These are phyloP conservation scores for Tetrao urogallus DNA, from an alignment of 2,113 vertebrate species.

Conservation along the genomic window DNA sequence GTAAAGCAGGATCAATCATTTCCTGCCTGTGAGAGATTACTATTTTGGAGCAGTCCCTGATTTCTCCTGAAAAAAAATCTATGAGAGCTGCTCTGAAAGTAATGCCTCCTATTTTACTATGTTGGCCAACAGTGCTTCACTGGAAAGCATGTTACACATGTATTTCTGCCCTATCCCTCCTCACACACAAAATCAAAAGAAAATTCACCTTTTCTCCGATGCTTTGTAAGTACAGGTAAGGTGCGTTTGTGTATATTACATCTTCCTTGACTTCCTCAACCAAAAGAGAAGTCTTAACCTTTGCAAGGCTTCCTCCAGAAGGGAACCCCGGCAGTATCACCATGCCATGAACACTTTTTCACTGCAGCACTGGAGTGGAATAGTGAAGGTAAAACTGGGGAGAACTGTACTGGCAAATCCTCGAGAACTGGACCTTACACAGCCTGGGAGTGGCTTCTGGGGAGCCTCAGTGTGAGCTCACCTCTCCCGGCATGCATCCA, in stretches of 20 bases:
- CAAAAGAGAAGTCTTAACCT: not conserved
- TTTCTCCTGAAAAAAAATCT: not conserved
- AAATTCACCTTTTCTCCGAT: not conserved
- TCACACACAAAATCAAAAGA: not conserved
- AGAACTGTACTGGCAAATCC: not conserved
- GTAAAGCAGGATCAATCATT: not conserved
- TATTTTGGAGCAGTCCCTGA: not conserved
- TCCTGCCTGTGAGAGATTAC: not conserved
- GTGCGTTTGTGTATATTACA: not conserved
- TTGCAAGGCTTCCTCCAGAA: not conserved
- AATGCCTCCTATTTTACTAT: too few relatives aligned
- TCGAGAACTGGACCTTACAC: not conserved
- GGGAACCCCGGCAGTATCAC: not conserved
- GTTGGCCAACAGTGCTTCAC: not conserved
- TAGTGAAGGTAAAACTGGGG: not conserved
- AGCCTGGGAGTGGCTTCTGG: not conserved
- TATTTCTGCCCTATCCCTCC: not conserved
- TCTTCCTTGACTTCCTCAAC: not conserved
- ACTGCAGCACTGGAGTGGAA: not conserved
- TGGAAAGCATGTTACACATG: not conserved
- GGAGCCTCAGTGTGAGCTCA: not conserved
- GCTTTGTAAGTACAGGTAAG: not conserved
- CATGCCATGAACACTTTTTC: fast-evolving
- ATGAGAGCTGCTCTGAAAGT: too few relatives aligned
- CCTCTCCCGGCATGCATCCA: fast-evolving